These are phyloP conservation scores for Dipodomys merriami DNA, from an alignment of 2,113 vertebrate species.

Conservation along the genomic window DNA sequence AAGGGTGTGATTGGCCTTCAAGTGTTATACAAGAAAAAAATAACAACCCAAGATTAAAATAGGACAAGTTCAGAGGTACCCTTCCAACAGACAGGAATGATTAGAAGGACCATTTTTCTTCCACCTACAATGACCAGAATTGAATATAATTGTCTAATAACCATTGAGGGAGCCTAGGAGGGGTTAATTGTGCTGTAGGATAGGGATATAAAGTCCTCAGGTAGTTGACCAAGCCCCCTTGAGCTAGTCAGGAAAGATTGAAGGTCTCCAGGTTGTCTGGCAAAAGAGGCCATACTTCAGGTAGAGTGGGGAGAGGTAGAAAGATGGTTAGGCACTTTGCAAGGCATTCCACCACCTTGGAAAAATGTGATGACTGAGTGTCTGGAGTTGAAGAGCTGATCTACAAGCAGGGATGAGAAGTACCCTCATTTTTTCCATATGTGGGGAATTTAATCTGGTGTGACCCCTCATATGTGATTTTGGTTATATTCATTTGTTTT, in stretches of 20 bases:
- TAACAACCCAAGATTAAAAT: background rate
- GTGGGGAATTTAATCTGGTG: too few relatives aligned
- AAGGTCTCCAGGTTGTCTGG: slow-evolving; percentile 4
- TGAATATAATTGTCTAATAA: background rate
- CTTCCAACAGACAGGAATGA: background rate
- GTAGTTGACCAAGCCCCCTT: background rate
- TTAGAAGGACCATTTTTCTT: background rate
- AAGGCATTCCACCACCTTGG: too few relatives aligned
- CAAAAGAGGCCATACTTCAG: background rate
- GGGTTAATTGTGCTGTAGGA: background rate
- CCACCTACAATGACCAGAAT: background rate
- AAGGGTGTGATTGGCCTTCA: background rate
- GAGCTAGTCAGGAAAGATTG: background rate
- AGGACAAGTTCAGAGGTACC: background rate
- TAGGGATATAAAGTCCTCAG: background rate
- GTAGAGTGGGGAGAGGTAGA: background rate
- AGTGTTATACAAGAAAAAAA: background rate
- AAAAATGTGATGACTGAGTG: too few relatives aligned
- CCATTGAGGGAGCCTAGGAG: background rate
- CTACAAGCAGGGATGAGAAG: too few relatives aligned
- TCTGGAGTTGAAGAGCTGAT: too few relatives aligned
- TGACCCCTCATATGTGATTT: too few relatives aligned
- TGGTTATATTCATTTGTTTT: too few relatives aligned
- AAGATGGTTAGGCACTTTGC: background rate
- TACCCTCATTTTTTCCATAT: too few relatives aligned